Percentiles rank a stretch among this genome's conserved stretches.
Evolutionary conservation across 2,797 vertebrate species (phyloP).

Genomic region (Rhynchonycteris naso): DNA sequence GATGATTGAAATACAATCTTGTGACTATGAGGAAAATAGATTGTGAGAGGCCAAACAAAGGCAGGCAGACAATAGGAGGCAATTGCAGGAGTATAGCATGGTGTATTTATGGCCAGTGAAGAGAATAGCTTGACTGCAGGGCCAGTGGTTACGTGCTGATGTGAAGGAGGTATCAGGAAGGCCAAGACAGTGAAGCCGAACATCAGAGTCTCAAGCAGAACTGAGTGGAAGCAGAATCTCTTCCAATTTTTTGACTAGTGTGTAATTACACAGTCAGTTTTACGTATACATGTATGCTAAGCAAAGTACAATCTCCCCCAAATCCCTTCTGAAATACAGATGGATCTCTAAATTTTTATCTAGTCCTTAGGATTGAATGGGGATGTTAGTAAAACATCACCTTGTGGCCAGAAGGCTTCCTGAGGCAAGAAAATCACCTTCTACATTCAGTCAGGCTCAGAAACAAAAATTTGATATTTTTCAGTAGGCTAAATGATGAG

Average conservation of each 20-base stretch:
- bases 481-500: neutral
- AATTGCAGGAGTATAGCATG: neutral
- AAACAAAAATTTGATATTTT: neutral
- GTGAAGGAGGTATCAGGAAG: neutral
- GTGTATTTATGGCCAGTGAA: neutral
- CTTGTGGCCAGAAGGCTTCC: neutral
- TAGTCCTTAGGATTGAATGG: neutral
- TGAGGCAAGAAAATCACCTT: neutral
- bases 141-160: neutral
- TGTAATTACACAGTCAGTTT: slow-evolving; percentile 29
- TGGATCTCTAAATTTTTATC: slow-evolving; percentile 19
- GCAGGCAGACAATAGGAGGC: neutral
- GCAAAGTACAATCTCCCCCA: neutral
- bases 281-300: neutral
- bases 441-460: slow-evolving; percentile 10
- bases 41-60: neutral
- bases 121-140: neutral
- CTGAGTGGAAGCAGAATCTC: neutral
- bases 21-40: neutral
- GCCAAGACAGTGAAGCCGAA: neutral
- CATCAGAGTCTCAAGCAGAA: neutral
- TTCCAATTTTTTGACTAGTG: slow-evolving; percentile 34
- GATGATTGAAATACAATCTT: neutral
- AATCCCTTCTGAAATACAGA: neutral
- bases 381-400: slow-evolving; percentile 1